Conservation (phyloP, 2,113 vertebrate genomes). For the Marcusenius ussheri region DNA sequence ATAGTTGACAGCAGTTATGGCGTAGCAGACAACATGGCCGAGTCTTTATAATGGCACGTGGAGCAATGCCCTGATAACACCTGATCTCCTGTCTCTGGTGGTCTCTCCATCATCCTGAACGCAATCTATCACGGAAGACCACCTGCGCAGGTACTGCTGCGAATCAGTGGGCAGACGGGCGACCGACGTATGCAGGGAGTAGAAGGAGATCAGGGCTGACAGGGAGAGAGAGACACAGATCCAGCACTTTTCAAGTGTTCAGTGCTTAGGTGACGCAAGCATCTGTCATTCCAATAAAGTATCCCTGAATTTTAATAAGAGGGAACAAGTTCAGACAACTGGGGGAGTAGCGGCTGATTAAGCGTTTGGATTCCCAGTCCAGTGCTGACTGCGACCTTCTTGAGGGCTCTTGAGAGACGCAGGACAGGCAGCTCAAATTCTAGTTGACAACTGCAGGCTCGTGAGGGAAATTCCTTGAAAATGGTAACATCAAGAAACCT, state of each 20-base stretch:
- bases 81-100: background rate
- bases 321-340: background rate
- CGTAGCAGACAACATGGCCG: conserved; percentile 20
- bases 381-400: background rate
- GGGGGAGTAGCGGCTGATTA: background rate
- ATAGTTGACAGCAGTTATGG: conserved; percentile 42
- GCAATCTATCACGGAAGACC: conserved; percentile 48
- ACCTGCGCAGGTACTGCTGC: conserved; percentile 69
- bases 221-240: conserved; percentile 20
- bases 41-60: background rate
- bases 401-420: background rate
- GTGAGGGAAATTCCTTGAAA: conserved; percentile 47
- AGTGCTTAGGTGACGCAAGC: background rate
- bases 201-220: conserved; percentile 26
- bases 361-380: background rate
- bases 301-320: background rate
- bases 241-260: background rate
- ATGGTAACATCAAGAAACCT: conserved; percentile 35
- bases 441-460: conserved; percentile 39
- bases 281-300: background rate
- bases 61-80: no score
- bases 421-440: conserved; percentile 30
- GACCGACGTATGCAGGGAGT: conserved; percentile 33
- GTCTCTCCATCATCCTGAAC: conserved; percentile 21
- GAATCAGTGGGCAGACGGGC: conserved; percentile 36